Conservation (phyloP, 2,113 vertebrate genomes). For the Callorhinus ursinus region DNA sequence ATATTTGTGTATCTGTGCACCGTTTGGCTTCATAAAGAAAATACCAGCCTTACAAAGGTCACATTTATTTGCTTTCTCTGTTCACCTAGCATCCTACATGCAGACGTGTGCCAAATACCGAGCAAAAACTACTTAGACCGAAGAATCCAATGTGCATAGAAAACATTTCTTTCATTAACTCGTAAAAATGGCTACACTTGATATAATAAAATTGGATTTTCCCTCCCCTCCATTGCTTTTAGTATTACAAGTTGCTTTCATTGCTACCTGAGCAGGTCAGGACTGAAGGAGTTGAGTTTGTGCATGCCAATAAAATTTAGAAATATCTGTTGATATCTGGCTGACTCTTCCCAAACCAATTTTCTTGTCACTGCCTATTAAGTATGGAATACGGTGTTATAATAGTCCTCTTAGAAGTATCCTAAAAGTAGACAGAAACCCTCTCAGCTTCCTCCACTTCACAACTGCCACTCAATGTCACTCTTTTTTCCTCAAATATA, state of each 20-base stretch:
- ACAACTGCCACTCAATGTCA: background rate
- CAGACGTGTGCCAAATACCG: constrained; percentile 37
- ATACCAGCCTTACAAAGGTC: constrained; percentile 60
- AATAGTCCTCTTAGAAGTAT: background rate
- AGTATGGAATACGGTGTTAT: background rate
- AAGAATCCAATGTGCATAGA: constrained; percentile 7
- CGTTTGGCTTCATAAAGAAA: constrained; percentile 59
- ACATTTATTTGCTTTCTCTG: constrained; percentile 68
- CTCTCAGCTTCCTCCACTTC: background rate
- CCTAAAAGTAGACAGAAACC: background rate
- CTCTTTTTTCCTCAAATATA: background rate
- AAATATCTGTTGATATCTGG: background rate
- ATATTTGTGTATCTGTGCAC: constrained; percentile 61
- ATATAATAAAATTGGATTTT: background rate
- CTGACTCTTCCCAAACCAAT: background rate
- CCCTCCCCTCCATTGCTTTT: background rate
- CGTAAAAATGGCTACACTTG: background rate
- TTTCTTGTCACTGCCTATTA: constrained; percentile 1
- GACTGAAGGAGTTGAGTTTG: background rate
- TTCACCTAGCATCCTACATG: background rate
- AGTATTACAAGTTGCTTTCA: background rate
- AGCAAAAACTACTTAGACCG: constrained; percentile 35
- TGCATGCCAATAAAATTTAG: background rate
- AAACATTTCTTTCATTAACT: constrained; percentile 24
- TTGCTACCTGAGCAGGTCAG: background rate